Evolutionary conservation across 2,113 vertebrate genomes (phyloP).

Genomic region (Microcebus ravelobensis): DNA sequence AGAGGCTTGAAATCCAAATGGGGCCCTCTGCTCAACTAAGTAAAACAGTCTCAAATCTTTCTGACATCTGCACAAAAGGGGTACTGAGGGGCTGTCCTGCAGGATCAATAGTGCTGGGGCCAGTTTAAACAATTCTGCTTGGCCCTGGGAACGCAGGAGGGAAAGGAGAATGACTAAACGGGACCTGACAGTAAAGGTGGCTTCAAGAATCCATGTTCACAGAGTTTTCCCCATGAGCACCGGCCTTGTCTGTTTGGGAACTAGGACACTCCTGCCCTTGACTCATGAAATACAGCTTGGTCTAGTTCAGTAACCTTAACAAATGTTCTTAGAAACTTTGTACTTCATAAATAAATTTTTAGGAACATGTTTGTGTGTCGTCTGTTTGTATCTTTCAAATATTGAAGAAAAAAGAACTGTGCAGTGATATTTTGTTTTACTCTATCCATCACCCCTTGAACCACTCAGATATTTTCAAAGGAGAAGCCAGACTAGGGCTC

Average conservation of each 20-base stretch:
- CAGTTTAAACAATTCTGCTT: constrained; percentile 84
- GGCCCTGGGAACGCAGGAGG: constrained; percentile 72
- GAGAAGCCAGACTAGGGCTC: constrained; percentile 9
- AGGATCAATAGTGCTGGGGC: constrained; percentile 80
- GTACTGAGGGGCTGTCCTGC: constrained; percentile 78
- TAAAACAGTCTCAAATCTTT: constrained; percentile 85
- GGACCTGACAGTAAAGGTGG: not conserved
- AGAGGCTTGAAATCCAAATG: constrained; percentile 80
- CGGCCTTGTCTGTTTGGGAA: constrained; percentile 28
- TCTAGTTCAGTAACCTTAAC: not conserved
- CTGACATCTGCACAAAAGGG: constrained; percentile 86
- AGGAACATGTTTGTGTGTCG: not conserved
- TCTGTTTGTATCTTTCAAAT: constrained; percentile 19
- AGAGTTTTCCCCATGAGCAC: not conserved
- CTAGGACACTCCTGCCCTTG: constrained; percentile 24
- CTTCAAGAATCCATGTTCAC: not conserved
- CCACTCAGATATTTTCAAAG: constrained; percentile 24
- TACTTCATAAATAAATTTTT: constrained; percentile 52
- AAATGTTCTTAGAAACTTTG: constrained; percentile 37
- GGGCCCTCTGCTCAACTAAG: constrained; percentile 81
- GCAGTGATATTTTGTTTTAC: not conserved
- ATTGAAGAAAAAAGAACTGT: not conserved
- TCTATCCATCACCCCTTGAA: not conserved
- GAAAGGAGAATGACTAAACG: constrained; percentile 63
- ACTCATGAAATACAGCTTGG: constrained; percentile 34